A percentile compares a stretch with the other conserved stretches of the same genome.
These are phyloP conservation scores for Xiphophorus hellerii DNA, from an alignment of 2,113 vertebrate species.

Conservation along the genomic window DNA sequence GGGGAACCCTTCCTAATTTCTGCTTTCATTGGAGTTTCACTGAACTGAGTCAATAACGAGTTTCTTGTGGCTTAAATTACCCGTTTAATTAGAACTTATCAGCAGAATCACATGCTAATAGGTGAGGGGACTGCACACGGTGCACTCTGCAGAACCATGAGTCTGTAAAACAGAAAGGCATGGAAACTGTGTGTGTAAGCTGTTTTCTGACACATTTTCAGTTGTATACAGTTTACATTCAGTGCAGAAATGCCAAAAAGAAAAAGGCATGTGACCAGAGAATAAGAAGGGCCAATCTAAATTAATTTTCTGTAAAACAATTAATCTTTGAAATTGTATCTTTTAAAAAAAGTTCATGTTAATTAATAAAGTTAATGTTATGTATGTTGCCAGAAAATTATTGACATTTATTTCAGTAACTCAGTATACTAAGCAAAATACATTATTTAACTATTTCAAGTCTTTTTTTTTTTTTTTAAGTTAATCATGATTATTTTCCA, in stretches of 20 bases:
- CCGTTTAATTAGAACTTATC: neutral
- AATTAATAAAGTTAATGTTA: neutral
- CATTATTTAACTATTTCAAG: neutral
- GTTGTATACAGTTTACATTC: too few relatives aligned
- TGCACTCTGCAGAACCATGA: neutral
- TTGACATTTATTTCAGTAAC: too few relatives aligned
- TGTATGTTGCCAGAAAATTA: too few relatives aligned
- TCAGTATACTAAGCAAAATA: too few relatives aligned
- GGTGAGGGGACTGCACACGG: neutral
- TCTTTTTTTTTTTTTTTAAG: neutral
- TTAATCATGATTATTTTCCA: neutral
- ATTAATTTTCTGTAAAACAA: neutral
- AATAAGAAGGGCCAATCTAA: neutral
- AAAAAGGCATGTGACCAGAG: neutral
- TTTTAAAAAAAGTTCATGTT: neutral
- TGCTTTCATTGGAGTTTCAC: neutral
- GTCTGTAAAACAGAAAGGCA: neutral
- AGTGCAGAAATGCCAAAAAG: neutral
- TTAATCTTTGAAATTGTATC: too few relatives aligned
- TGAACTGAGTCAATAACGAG: neutral
- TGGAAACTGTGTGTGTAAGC: too few relatives aligned
- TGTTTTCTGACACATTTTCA: neutral
- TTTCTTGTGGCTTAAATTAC: neutral
- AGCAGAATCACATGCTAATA: constrained; percentile 1
- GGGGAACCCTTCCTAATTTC: neutral